Percentiles rank a stretch among this genome's conserved stretches.
Conservation (phyloP, 2,888 invertebrate species). For the Meganola albula region DNA sequence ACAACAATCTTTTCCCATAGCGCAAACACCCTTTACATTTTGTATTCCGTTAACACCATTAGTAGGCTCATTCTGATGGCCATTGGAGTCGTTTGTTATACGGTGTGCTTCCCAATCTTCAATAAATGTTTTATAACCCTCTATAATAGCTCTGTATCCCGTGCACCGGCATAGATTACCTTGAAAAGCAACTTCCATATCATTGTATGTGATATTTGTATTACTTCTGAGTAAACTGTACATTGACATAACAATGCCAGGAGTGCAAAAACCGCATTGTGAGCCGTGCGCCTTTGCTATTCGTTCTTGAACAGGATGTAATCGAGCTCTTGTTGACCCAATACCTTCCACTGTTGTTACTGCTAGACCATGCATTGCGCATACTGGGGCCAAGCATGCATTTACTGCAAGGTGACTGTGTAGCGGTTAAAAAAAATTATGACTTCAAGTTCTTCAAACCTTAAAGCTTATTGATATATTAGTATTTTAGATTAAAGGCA, state of each 20-base stretch:
- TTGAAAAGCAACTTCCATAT: constrained; percentile 86
- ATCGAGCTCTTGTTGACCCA: constrained; percentile 83
- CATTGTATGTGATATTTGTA: constrained; percentile 65
- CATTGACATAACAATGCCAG: constrained; percentile 96
- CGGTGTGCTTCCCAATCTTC: constrained; percentile 82
- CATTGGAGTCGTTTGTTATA: constrained; percentile 35
- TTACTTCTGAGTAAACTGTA: constrained; percentile 84
- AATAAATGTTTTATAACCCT: constrained; percentile 87
- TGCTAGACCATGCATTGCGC: constrained; percentile 87
- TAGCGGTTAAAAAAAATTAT: constrained; percentile 23
- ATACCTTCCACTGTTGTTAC: constrained; percentile 93
- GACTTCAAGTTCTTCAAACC: too few relatives aligned
- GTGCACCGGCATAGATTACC: constrained; percentile 90
- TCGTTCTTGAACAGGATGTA: constrained; percentile 89
- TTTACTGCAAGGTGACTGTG: constrained; percentile 86
- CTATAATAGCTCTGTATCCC: constrained; percentile 90
- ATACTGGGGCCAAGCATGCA: constrained; percentile 89
- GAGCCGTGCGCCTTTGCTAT: constrained; percentile 91
- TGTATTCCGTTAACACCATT: constrained; percentile 19
- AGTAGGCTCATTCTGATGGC: too few relatives aligned
- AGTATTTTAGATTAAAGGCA: too few relatives aligned
- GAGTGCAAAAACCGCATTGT: constrained; percentile 93
- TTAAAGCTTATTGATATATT: too few relatives aligned
- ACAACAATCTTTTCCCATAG: constrained; percentile 82
- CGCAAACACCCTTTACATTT: constrained; percentile 54